phyloP scores from a whole-genome alignment of 2,113 vertebrate species.

The Brachypteracias leptosomus region DNA sequence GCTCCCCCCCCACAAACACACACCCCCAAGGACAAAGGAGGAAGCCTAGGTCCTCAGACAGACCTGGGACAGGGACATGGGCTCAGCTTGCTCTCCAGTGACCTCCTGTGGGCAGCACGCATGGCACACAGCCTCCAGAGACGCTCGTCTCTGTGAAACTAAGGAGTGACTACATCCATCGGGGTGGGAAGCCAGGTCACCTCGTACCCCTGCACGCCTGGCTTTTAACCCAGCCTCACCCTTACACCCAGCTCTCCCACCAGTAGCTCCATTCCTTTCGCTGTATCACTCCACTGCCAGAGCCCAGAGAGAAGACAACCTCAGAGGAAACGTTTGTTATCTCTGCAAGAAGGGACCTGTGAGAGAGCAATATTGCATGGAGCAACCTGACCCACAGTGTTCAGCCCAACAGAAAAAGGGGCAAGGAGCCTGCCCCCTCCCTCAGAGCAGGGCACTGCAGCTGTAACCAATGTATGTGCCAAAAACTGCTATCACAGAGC shows the following conservation, averaged over 20 bases:
- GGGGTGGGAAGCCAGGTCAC: not conserved
- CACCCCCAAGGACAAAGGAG: not conserved
- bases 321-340: rapidly evolving
- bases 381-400: not conserved
- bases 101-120: slow-evolving; percentile 36
- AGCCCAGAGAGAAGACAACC: not conserved
- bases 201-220: not conserved
- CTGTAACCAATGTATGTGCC: rapidly evolving
- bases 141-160: not conserved
- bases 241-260: not conserved
- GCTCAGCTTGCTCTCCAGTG: slow-evolving; percentile 16
- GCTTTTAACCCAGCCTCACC: not conserved
- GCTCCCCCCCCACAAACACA: not conserved
- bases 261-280: not conserved
- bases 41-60: not conserved
- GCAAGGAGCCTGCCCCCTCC: not conserved
- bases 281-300: not conserved
- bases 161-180: not conserved
- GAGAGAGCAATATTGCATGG: not conserved
- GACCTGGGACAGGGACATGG: not conserved
- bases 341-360: not conserved
- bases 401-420: not conserved
- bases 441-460: not conserved
- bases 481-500: not conserved
- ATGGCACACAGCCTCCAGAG: not conserved